Percentiles rank a stretch among this genome's conserved stretches.
phyloP scores from a whole-genome alignment of 2,888 invertebrate genomes.

The Amorpha juglandis region DNA sequence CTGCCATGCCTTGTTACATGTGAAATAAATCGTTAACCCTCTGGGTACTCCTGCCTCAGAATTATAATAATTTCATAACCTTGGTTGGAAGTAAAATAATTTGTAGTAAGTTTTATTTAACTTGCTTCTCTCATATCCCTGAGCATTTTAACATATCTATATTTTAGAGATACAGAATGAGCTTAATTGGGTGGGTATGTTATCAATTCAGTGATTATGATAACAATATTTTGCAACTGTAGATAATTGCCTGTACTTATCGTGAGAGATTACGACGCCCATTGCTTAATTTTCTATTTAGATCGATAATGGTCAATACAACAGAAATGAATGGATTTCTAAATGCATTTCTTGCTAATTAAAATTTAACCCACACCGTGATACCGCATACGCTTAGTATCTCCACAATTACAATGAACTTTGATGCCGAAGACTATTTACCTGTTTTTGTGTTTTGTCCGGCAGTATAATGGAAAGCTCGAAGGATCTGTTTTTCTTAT shows the following conservation, averaged over 20 bases:
- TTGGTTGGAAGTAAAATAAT: neutral
- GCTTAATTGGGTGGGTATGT: neutral
- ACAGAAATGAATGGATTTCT: neutral
- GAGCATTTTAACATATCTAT: neutral
- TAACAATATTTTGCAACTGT: slow-evolving; percentile 13
- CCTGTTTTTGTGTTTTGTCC: slow-evolving; percentile 87
- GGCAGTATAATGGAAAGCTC: slow-evolving; percentile 87
- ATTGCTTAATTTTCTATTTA: slow-evolving; percentile 4
- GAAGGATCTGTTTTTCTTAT: slow-evolving; percentile 84
- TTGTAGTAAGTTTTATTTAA: no score
- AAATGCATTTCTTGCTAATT: slow-evolving; percentile 12
- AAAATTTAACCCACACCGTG: neutral
- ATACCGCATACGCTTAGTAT: no score
- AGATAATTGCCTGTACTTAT: slow-evolving; percentile 10
- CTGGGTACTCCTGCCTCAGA: neutral
- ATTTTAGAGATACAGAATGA: neutral
- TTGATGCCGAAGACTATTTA: slow-evolving; percentile 51
- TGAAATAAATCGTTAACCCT: slow-evolving; percentile 12
- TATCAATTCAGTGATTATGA: slow-evolving; percentile 8
- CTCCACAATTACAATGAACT: neutral
- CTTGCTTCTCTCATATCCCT: neutral
- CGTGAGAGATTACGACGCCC: neutral
- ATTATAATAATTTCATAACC: slow-evolving; percentile 11
- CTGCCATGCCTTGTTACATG: slow-evolving; percentile 33
- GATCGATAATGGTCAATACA: neutral